Evolutionary conservation across 2,888 invertebrate species (phyloP).

Genomic region (Drosophila ezoana): DNA sequence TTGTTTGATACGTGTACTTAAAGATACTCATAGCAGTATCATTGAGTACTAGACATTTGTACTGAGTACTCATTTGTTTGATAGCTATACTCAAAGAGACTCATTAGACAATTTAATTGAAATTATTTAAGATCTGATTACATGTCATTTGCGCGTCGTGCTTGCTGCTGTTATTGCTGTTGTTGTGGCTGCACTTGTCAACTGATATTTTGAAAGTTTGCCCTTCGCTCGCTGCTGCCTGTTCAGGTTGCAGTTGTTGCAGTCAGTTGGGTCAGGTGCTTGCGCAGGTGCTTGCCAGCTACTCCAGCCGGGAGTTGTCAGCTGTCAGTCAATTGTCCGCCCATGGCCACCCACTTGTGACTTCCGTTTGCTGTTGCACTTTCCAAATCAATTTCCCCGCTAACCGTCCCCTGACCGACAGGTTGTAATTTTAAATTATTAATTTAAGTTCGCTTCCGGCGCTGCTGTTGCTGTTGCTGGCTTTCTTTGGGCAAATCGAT

Average conservation of each 20-base stretch:
- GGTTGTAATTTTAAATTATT: constrained; percentile 37
- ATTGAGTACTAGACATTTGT: too few species aligned
- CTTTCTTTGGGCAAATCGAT: constrained; percentile 32
- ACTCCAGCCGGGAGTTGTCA: constrained; percentile 13
- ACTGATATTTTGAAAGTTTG: constrained; percentile 29
- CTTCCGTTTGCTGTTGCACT: constrained; percentile 17
- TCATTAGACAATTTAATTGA: background rate
- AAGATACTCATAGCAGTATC: too few species aligned
- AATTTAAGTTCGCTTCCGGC: constrained; percentile 33
- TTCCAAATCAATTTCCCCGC: background rate
- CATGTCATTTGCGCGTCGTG: background rate
- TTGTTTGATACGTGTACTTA: too few species aligned
- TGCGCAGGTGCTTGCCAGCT: constrained; percentile 16
- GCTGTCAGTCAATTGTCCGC: background rate
- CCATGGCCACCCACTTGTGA: constrained; percentile 1
- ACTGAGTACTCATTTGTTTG: too few species aligned
- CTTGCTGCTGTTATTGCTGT: background rate
- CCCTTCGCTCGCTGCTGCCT: constrained; percentile 16
- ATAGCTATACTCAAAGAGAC: too few species aligned
- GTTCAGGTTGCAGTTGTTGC: constrained; percentile 29
- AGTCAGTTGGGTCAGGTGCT: constrained; percentile 9
- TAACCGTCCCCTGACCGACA: background rate
- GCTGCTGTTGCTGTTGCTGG: constrained; percentile 19
- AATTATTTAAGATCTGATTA: background rate
- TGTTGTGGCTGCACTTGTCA: constrained; percentile 34